Evolutionary conservation across 2,888 invertebrate genomes (phyloP).

Genomic region (Nomada hirtipes): DNA sequence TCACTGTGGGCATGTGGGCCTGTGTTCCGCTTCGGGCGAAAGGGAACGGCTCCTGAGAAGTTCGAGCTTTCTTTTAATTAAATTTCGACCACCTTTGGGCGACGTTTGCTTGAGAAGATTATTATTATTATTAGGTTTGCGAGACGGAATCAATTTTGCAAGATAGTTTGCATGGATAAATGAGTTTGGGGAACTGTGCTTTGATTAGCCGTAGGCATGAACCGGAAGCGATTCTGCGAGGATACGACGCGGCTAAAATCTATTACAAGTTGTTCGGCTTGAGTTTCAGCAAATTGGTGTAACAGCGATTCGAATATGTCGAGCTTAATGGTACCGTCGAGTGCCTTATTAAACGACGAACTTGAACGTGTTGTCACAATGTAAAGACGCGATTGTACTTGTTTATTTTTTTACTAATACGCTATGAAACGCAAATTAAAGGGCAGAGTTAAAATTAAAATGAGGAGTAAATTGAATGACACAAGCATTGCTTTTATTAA

Average conservation of each 20-base stretch:
- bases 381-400: not conserved
- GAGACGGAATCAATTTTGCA: conserved; percentile 27
- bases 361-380: not conserved
- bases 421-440: no score
- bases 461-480: no score
- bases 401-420: no score
- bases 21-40: no score
- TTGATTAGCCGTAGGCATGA: conserved; percentile 2
- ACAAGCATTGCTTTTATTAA: no score
- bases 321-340: not conserved
- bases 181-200: conserved; percentile 30
- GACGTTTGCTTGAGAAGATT: not conserved
- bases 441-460: no score
- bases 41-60: no score
- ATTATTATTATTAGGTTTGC: not conserved
- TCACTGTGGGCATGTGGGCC: not conserved
- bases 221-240: not conserved
- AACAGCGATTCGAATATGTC: conserved; percentile 11
- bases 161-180: conserved; percentile 25
- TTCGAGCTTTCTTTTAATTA: no score
- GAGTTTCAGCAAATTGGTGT: conserved; percentile 5
- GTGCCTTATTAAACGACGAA: conserved; percentile 7
- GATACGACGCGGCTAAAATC: conserved; percentile 7
- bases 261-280: conserved; percentile 39
- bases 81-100: no score